Conservation (phyloP, 2,797 vertebrate species). For the Falco concolor region DNA sequence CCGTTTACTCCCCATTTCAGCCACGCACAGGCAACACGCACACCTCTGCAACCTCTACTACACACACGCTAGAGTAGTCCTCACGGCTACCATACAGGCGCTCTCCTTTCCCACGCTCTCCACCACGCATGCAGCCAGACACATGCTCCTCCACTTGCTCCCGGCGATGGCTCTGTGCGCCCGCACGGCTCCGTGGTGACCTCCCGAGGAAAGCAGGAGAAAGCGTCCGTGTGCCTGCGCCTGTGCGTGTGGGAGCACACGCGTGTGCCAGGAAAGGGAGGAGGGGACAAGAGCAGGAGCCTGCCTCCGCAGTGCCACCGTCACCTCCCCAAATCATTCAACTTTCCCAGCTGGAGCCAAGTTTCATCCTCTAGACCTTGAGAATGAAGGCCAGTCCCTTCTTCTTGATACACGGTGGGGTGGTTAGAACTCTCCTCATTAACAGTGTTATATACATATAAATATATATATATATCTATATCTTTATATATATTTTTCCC, state of each 20-base stretch:
- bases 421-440: conserved; percentile 79
- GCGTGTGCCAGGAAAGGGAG: neutral
- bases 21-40: neutral
- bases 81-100: neutral
- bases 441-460: conserved; percentile 82
- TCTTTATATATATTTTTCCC: conserved; percentile 81
- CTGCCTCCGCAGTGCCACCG: neutral
- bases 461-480: conserved; percentile 78
- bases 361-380: conserved; percentile 55
- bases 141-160: neutral
- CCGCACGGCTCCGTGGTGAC: neutral
- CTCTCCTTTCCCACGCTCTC: neutral
- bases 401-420: conserved; percentile 68
- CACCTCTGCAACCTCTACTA: neutral
- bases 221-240: accelerated
- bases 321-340: neutral
- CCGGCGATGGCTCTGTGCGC: neutral
- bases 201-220: neutral
- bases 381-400: conserved; percentile 62
- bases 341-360: conserved; percentile 57
- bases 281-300: neutral
- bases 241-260: accelerated
- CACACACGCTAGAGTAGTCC: neutral
- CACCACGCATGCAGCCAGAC: neutral
- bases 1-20: neutral